Percentiles rank a stretch among this genome's conserved stretches.
Evolutionary conservation across 1,140 invertebrate genomes (phyloP).

Genomic region (Diorhabda elongata): DNA sequence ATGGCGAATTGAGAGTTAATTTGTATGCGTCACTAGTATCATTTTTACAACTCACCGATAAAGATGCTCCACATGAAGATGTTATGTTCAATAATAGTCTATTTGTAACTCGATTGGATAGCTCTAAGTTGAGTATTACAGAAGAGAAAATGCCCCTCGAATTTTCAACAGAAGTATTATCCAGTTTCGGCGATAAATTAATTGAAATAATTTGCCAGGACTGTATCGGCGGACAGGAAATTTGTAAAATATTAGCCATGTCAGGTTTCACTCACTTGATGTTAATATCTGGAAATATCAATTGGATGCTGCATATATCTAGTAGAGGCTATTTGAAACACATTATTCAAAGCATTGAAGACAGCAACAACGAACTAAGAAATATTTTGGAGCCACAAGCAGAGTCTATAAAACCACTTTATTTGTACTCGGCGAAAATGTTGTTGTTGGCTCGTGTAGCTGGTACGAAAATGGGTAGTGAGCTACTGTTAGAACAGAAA

Average conservation of each 20-base stretch:
- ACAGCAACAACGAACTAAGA: constrained; percentile 69
- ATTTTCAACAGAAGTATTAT: constrained; percentile 31
- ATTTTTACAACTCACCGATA: constrained; percentile 72
- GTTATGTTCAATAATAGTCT: constrained; percentile 34
- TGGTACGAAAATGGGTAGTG: constrained; percentile 64
- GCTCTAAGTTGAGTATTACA: constrained; percentile 42
- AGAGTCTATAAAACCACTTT: constrained; percentile 69
- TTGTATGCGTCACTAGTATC: constrained; percentile 73
- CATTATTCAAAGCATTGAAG: constrained; percentile 73
- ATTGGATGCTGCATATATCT: constrained; percentile 70
- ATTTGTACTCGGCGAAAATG: constrained; percentile 87
- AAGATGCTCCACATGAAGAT: constrained; percentile 40
- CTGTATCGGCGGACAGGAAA: constrained; percentile 81
- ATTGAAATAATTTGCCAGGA: constrained; percentile 81
- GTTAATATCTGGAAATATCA: constrained; percentile 67
- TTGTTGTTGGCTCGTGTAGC: constrained; percentile 73
- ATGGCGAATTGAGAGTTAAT: constrained; percentile 79
- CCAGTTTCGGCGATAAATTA: constrained; percentile 70
- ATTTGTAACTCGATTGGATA: constrained; percentile 61
- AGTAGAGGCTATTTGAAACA: constrained; percentile 80
- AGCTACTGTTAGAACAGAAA: constrained; percentile 70
- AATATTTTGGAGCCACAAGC: constrained; percentile 65
- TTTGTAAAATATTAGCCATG: constrained; percentile 83
- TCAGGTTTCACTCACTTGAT: constrained; percentile 76
- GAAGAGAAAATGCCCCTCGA: constrained; percentile 23